Conservation (phyloP, 2,113 vertebrate genomes). For the Ammodytes dubius region DNA sequence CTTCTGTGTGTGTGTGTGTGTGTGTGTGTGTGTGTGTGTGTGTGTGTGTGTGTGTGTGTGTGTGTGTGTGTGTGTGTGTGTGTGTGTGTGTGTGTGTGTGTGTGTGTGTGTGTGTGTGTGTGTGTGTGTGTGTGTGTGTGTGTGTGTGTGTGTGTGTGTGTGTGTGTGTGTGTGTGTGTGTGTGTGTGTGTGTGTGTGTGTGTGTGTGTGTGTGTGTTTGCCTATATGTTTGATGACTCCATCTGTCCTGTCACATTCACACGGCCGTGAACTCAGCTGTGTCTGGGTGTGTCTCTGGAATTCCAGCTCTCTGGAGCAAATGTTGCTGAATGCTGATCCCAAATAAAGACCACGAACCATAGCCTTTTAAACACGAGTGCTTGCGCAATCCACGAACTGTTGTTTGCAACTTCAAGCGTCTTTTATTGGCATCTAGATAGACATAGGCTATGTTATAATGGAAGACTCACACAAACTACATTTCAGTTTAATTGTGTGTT, state of each 20-base stretch:
- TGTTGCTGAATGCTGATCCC: conserved; percentile 44
- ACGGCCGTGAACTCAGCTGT: conserved; percentile 62
- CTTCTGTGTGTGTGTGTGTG: conserved; percentile 7
- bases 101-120: conserved; percentile 4
- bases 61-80: background rate
- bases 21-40: conserved; percentile 2
- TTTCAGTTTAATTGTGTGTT: background rate
- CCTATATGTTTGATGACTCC: background rate
- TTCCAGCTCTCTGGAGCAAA: conserved; percentile 54
- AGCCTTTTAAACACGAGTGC: background rate
- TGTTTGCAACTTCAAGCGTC: background rate
- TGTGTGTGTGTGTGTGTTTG: background rate
- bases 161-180: conserved; percentile 1
- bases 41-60: conserved; percentile 6
- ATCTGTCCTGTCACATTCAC: conserved; percentile 44
- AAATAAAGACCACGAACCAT: conserved; percentile 37
- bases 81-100: background rate
- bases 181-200: conserved; percentile 6
- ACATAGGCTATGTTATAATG: background rate
- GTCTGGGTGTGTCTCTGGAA: conserved; percentile 71
- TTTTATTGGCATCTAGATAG: background rate
- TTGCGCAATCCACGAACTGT: background rate
- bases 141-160: background rate
- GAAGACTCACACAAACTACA: too few species aligned
- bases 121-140: conserved; percentile 4